phyloP scores from a whole-genome alignment of 2,113 vertebrate genomes.

The Erpornis zantholeuca region DNA sequence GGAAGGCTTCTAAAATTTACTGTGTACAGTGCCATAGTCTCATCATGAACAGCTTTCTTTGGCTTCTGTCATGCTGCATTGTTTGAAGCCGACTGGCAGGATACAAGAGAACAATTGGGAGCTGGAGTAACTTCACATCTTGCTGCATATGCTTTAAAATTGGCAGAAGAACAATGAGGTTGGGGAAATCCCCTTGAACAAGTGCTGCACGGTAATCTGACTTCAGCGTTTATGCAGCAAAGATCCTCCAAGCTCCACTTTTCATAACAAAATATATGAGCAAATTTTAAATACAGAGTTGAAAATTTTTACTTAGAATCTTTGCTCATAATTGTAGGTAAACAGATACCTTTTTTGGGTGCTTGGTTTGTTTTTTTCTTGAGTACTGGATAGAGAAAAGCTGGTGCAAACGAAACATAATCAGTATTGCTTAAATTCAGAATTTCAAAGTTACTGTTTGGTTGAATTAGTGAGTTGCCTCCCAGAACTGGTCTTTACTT shows the following conservation, averaged over 20 bases:
- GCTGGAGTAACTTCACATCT: constrained; percentile 37
- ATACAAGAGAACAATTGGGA: constrained; percentile 37
- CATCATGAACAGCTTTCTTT: neutral
- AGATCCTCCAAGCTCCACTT: neutral
- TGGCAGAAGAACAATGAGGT: constrained; percentile 46
- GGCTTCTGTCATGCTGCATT: constrained; percentile 5
- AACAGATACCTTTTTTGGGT: neutral
- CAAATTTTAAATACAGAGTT: neutral
- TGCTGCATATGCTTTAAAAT: neutral
- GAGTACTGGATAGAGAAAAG: neutral
- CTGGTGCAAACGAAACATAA: neutral
- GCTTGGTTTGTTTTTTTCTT: neutral
- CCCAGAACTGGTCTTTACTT: neutral
- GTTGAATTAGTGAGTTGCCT: neutral
- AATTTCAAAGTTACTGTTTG: neutral
- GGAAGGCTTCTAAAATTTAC: constrained; percentile 8
- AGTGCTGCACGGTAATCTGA: neutral
- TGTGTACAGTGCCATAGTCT: neutral
- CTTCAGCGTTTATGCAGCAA: neutral
- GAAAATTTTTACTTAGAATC: neutral
- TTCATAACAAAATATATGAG: neutral
- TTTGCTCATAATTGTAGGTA: neutral
- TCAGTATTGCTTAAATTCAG: neutral
- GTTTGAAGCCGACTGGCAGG: constrained; percentile 20
- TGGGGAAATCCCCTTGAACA: constrained; percentile 33